Evolutionary conservation across 1,140 invertebrate genomes (phyloP), one percentile per base, ranked within the genome.

Genomic region (Bombus breviceps): DNA sequence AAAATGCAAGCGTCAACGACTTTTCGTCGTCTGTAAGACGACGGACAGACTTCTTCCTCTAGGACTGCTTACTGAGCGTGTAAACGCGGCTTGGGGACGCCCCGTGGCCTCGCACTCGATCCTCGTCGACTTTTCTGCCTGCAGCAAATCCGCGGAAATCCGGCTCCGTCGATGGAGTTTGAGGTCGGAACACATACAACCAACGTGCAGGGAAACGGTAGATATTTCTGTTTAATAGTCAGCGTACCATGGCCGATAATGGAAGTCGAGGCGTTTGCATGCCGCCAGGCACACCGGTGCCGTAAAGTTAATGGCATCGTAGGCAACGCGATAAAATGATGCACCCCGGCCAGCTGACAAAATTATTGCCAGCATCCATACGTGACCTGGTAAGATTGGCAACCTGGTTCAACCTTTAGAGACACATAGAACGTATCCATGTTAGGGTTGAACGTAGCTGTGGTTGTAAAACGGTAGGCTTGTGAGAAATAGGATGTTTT

Each of bases 161-260:
- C 43, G 64, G 83, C 62, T 85, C 57, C 53, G 22, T 75, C 5
- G 32, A 12, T 13, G 43, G 71, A 80, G 84, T 85, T 88, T 77
- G 68, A 68, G 77, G 43, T 43, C 34, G 69, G 76, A 15, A 13
- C n/a, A 66, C 18, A 28, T 25, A 28, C 12, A 72, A 75, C 47
- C 68, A 53, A 53, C 66, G 32, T 28, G 39, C 39, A 43, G 64
- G 69, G 73, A 76, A 79, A 81, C 75, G 89, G 80, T 32, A 89
- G 89, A 89, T 90, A 91, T 90, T 87, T 89, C 85, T 91, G 87
- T 87, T 91, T 90, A 91, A 91, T 87, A 91, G 87, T 90, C 87
- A 82, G 73, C 66, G 89, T 82, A 88, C 85, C 84, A 72, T 80
- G 78, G 18, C 81, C 81, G 89, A 87, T 91, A 91, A 91, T 91